phyloP scores from a whole-genome alignment of 2,797 vertebrate genomes.

The Scarus forsteni region DNA sequence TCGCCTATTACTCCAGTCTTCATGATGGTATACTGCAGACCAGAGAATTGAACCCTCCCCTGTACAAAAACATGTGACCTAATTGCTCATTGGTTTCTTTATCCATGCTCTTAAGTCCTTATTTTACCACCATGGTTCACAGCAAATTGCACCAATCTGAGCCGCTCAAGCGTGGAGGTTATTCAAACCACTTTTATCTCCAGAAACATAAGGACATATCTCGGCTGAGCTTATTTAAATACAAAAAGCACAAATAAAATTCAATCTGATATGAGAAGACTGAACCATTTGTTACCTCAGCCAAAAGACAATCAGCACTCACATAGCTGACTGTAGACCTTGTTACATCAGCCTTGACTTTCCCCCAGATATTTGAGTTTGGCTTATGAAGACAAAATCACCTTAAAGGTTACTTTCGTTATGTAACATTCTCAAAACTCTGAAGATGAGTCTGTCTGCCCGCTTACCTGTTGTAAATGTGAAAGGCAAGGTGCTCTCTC shows the following conservation, averaged over 20 bases:
- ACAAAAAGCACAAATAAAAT: conserved; percentile 35
- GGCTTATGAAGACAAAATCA: conserved; percentile 40
- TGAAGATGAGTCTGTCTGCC: conserved; percentile 48
- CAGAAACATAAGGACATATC: conserved; percentile 26
- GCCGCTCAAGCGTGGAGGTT: conserved; percentile 14
- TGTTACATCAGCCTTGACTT: conserved; percentile 42
- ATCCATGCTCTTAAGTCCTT: conserved; percentile 19
- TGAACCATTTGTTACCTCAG: conserved; percentile 6
- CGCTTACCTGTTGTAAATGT: conserved; percentile 34
- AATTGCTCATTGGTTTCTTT: conserved; percentile 10
- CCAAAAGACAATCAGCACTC: conserved; percentile 7
- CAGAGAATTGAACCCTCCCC: too few relatives aligned
- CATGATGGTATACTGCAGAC: too few relatives aligned
- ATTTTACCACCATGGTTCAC: conserved; percentile 4
- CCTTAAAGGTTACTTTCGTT: conserved; percentile 32
- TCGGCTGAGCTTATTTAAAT: conserved; percentile 46
- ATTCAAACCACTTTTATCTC: conserved; percentile 60
- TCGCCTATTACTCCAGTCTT: too few relatives aligned
- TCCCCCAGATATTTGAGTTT: conserved; percentile 36
- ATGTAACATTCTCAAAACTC: conserved; percentile 63
- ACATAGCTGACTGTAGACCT: conserved; percentile 4
- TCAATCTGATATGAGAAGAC: conserved; percentile 31
- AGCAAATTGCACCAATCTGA: conserved; percentile 26
- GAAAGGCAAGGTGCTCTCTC: conserved; percentile 28
- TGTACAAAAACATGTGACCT: neutral